phyloP scores from a whole-genome alignment of 2,888 invertebrate species.

The Eledona agricola region DNA sequence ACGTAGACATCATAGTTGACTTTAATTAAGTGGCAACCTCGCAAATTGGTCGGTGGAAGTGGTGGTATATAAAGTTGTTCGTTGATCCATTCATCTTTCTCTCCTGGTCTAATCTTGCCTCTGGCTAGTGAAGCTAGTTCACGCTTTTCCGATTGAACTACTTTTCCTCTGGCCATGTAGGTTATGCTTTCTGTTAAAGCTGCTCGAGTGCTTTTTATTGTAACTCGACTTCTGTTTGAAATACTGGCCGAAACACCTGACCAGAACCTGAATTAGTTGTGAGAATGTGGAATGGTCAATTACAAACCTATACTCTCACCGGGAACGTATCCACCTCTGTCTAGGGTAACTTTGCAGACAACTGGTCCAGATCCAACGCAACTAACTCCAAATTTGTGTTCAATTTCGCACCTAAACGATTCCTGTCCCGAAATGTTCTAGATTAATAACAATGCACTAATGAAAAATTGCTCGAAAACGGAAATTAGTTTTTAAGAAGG shows the following conservation, averaged over 20 bases:
- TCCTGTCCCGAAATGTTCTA: constrained; percentile 69
- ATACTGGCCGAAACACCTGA: constrained; percentile 78
- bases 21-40: constrained; percentile 92
- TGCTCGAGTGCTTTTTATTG: constrained; percentile 85
- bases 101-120: constrained; percentile 84
- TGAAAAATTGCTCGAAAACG: constrained; percentile 18
- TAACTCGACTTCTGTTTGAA: constrained; percentile 84
- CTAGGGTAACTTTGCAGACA: constrained; percentile 84
- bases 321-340: constrained; percentile 93
- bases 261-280: not conserved
- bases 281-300: not conserved
- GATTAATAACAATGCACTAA: constrained; percentile 49
- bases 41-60: constrained; percentile 90
- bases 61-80: constrained; percentile 93
- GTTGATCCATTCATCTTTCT: constrained; percentile 84
- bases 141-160: constrained; percentile 86
- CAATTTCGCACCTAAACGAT: constrained; percentile 90
- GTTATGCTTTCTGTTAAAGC: constrained; percentile 89
- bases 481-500: no score
- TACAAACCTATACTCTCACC: constrained; percentile 84
- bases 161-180: constrained; percentile 85
- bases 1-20: constrained; percentile 93
- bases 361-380: constrained; percentile 91
- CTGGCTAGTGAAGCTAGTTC: constrained; percentile 81
- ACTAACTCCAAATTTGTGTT: constrained; percentile 87